phyloP scores from a whole-genome alignment of 1,140 invertebrate genomes.

The Drosophila pandora region DNA sequence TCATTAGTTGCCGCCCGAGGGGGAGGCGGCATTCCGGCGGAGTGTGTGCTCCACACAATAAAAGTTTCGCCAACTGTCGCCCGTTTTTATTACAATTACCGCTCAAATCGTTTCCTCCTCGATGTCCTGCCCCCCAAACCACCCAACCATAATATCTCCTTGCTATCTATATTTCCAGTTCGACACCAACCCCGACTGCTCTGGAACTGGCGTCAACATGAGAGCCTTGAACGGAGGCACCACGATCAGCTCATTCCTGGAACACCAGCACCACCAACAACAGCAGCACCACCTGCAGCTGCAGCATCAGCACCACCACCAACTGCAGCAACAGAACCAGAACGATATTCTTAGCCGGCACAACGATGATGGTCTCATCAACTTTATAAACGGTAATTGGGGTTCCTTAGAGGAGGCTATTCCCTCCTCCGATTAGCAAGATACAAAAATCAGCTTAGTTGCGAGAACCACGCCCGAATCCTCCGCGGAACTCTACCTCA shows the following conservation, averaged over 20 bases:
- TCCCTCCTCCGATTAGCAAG: no score
- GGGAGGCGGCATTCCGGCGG: background rate
- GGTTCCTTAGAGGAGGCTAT: no score
- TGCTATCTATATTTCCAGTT: constrained; percentile 50
- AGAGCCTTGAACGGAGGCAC: constrained; percentile 66
- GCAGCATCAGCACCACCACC: constrained; percentile 42
- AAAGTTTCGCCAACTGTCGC: constrained; percentile 47
- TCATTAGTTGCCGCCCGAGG: constrained; percentile 66
- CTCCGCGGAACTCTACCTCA: background rate
- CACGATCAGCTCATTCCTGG: constrained; percentile 84
- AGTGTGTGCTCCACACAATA: constrained; percentile 23
- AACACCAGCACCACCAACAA: constrained; percentile 70
- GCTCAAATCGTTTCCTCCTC: constrained; percentile 34
- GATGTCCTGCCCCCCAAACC: constrained; percentile 11
- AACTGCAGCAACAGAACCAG: constrained; percentile 26
- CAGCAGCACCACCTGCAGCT: constrained; percentile 36
- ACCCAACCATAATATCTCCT: background rate
- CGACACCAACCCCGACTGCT: constrained; percentile 67
- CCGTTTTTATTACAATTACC: constrained; percentile 62
- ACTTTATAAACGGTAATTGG: constrained; percentile 69
- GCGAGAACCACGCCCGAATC: background rate
- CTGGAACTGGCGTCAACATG: constrained; percentile 55
- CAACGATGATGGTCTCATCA: constrained; percentile 66
- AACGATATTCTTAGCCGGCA: constrained; percentile 55
- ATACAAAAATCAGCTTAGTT: background rate